Evolutionary conservation across 2,113 vertebrate species (phyloP).

Genomic region (Trematocara zebra): DNA sequence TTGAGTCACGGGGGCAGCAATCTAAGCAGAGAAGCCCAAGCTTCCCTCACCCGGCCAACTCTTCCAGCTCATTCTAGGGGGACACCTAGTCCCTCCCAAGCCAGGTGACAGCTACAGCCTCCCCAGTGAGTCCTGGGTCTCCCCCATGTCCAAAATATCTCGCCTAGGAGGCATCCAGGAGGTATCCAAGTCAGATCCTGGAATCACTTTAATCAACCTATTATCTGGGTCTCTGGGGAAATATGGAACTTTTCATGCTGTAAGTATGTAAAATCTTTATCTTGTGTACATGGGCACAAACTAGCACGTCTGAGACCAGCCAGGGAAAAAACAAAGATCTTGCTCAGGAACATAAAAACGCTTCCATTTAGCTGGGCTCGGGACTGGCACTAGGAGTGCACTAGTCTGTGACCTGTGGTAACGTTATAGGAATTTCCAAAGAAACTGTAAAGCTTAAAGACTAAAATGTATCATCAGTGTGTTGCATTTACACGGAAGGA

Average conservation of each 20-base stretch:
- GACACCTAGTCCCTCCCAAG: not conserved
- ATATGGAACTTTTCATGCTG: not conserved
- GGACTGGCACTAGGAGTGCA: accelerated
- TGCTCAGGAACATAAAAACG: not conserved
- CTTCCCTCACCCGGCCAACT: not conserved
- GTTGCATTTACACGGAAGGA: not conserved
- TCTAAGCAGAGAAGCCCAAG: not conserved
- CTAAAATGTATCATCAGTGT: not conserved
- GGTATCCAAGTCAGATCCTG: not conserved
- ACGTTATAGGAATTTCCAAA: not conserved
- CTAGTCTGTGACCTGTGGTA: not conserved
- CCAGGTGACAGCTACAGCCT: not conserved
- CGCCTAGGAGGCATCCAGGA: not conserved
- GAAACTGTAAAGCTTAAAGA: not conserved
- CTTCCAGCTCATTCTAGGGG: not conserved
- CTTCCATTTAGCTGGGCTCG: not conserved
- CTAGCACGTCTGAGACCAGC: not conserved
- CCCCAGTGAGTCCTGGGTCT: not conserved
- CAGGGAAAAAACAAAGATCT: not conserved
- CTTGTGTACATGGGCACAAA: not conserved
- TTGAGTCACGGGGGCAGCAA: accelerated
- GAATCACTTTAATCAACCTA: not conserved
- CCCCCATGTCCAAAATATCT: not conserved
- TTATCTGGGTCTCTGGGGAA: not conserved
- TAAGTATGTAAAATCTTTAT: not conserved